Conservation (phyloP, 2,797 vertebrate genomes). For the Taenioides sp. region DNA sequence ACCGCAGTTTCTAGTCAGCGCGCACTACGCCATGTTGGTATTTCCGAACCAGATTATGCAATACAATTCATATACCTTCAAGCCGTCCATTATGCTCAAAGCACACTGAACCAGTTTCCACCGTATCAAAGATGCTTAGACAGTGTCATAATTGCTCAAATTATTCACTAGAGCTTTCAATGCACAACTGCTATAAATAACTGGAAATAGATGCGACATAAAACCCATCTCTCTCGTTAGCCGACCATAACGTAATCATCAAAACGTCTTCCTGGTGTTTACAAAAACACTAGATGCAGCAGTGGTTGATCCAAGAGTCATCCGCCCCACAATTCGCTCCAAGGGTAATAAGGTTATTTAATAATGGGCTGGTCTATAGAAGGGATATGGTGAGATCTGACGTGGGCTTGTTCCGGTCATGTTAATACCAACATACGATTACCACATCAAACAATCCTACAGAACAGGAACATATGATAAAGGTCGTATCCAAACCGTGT, state of each 20-base stretch:
- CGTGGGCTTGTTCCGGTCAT: constrained; percentile 7
- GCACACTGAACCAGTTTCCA: constrained; percentile 41
- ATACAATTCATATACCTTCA: constrained; percentile 61
- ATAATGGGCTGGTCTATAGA: constrained; percentile 11
- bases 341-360: constrained; percentile 20
- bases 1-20: constrained; percentile 74
- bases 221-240: constrained; percentile 40
- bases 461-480: constrained; percentile 3
- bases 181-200: background rate
- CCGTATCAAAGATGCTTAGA: constrained; percentile 34
- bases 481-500: constrained; percentile 16
- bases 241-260: constrained; percentile 53
- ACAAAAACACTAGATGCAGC: constrained; percentile 38
- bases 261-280: constrained; percentile 69
- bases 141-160: background rate
- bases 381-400: constrained; percentile 6
- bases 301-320: constrained; percentile 4
- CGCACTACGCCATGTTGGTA: constrained; percentile 80
- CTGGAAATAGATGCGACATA: constrained; percentile 56
- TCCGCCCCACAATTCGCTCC: constrained; percentile 8
- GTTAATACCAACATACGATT: background rate
- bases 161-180: background rate
- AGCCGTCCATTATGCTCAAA: constrained; percentile 55
- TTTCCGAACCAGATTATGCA: constrained; percentile 79
- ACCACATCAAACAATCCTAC: background rate